Conservation (phyloP, 2,797 vertebrate species). For the Argyrosomus regius region DNA sequence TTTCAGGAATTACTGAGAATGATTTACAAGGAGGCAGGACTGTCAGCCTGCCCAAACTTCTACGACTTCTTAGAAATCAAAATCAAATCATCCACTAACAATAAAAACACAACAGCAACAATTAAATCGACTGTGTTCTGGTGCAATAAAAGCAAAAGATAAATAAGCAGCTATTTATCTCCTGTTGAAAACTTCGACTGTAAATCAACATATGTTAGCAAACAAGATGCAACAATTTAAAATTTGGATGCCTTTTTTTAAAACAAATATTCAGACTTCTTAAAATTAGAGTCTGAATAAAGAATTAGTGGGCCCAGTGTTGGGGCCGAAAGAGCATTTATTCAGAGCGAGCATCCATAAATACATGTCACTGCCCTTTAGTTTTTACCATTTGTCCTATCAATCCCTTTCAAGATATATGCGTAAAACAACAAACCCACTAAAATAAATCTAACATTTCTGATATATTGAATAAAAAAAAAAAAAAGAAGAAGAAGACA, state of each 20-base stretch:
- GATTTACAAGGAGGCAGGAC: conserved; percentile 94
- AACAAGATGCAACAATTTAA: background rate
- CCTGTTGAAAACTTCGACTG: background rate
- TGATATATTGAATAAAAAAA: conserved; percentile 1
- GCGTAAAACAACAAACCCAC: conserved; percentile 11
- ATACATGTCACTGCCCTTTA: conserved; percentile 62
- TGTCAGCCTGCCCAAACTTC: conserved; percentile 83
- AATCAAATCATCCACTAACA: conserved; percentile 62
- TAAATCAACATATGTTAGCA: background rate
- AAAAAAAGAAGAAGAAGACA: conserved; percentile 26
- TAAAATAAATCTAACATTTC: conserved; percentile 1
- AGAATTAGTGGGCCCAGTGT: conserved; percentile 64
- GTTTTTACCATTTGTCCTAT: conserved; percentile 56
- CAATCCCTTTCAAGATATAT: conserved; percentile 33
- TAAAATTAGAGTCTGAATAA: conserved; percentile 48
- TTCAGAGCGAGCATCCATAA: conserved; percentile 63
- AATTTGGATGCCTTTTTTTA: background rate
- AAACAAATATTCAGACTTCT: background rate
- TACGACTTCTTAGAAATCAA: conserved; percentile 72
- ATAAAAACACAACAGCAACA: conserved; percentile 49
- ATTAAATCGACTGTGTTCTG: background rate
- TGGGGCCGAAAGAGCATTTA: conserved; percentile 66
- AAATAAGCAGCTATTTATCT: conserved; percentile 29
- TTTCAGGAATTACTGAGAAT: conserved; percentile 99
- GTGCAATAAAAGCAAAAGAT: conserved; percentile 11